A percentile compares a stretch with the other conserved stretches of the same genome.
Evolutionary conservation across 2,113 vertebrate genomes (phyloP).

Genomic region (Pycnonotus jocosus): DNA sequence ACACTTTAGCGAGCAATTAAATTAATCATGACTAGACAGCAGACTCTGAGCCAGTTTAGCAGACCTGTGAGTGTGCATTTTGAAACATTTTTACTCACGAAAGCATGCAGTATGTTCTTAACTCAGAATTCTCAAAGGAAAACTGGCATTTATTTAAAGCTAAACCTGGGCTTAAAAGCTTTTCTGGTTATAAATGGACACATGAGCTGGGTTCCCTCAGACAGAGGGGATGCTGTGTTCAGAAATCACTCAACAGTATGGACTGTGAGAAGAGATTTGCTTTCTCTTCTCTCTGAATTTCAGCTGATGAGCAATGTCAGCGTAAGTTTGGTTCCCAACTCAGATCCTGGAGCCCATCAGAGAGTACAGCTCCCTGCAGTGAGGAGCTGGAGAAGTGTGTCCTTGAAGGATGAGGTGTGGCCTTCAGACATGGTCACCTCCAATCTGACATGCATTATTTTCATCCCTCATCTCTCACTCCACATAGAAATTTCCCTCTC

Average conservation of each 20-base stretch:
- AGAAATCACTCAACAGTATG: not conserved
- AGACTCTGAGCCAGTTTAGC: not conserved
- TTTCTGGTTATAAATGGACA: constrained; percentile 10
- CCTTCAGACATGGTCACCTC: not conserved
- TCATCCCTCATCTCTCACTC: not conserved
- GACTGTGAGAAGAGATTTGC: not conserved
- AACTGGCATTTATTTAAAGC: constrained; percentile 26
- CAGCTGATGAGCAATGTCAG: not conserved
- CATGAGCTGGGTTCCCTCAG: not conserved
- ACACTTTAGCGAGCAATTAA: not conserved
- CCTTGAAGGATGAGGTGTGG: not conserved
- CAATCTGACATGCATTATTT: not conserved
- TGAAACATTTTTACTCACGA: not conserved
- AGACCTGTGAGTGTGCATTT: not conserved
- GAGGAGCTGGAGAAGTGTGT: not conserved
- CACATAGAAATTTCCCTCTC: not conserved
- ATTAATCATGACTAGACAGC: not conserved
- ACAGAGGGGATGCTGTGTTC: not conserved
- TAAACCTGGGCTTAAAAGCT: constrained; percentile 36
- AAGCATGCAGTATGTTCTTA: not conserved
- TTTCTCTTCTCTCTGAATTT: not conserved
- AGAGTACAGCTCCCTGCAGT: not conserved
- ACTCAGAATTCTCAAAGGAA: not conserved
- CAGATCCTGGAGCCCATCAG: not conserved
- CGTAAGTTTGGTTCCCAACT: not conserved